These are phyloP conservation scores for Epizoanthus rinbou DNA, from an alignment of 92 coral and sea anemone species.

Conservation along the genomic window DNA sequence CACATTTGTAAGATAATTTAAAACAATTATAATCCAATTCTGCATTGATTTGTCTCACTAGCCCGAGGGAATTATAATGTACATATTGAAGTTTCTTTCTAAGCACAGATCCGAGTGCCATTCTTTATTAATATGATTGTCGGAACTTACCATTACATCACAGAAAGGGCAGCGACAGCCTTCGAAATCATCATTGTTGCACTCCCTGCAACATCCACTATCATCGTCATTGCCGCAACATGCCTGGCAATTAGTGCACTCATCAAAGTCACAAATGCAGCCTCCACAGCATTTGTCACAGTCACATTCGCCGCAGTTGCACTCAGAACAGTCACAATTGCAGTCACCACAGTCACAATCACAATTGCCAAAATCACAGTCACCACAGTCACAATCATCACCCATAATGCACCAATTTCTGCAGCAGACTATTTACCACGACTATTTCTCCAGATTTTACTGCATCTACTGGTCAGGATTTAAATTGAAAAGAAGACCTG, in stretches of 20 bases:
- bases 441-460: not conserved
- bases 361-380: not conserved
- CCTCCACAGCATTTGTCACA: conserved; percentile 3
- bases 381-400: not conserved
- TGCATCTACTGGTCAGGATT: not conserved
- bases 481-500: too few relatives aligned
- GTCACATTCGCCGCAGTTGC: not conserved
- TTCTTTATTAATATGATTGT: too few relatives aligned
- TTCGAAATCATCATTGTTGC: not conserved
- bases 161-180: conserved; percentile 9
- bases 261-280: conserved; percentile 19
- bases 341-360: not conserved
- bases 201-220: conserved; percentile 4
- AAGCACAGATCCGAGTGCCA: too few relatives aligned
- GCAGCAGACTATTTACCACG: not conserved
- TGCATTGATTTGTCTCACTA: too few relatives aligned
- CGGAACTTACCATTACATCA: conserved; percentile 5
- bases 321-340: not conserved
- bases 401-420: not conserved
- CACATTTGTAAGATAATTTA: too few relatives aligned
- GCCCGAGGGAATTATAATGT: too few relatives aligned
- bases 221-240: not conserved
- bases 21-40: too few relatives aligned
- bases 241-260: not conserved
- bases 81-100: too few relatives aligned